Evolutionary conservation across 2,113 vertebrate species (phyloP).

Genomic region (Hirundichthys speculiger): DNA sequence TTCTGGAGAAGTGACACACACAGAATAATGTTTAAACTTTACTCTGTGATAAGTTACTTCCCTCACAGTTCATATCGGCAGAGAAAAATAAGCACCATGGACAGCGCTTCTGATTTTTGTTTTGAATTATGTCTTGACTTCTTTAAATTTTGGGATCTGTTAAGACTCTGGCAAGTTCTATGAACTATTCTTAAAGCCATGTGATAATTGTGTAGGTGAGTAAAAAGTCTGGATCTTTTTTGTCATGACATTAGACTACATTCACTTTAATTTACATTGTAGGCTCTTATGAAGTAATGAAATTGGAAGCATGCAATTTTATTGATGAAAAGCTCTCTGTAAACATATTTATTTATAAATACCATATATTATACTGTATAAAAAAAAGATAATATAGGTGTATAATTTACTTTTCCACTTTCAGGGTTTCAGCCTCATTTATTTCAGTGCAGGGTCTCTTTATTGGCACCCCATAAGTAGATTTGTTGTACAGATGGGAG

Average conservation of each 20-base stretch:
- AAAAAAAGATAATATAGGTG: no score
- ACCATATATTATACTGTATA: no score
- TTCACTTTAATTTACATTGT: constrained; percentile 14
- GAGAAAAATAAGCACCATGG: constrained; percentile 49
- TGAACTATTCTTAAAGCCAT: no score
- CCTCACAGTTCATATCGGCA: constrained; percentile 30
- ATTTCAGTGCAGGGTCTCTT: not conserved
- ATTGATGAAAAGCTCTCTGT: not conserved
- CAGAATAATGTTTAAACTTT: constrained; percentile 27
- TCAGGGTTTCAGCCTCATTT: not conserved
- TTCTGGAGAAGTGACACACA: not conserved
- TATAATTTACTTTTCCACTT: no score
- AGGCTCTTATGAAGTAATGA: constrained; percentile 12
- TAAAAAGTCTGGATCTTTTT: constrained; percentile 10
- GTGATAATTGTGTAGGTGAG: constrained; percentile 31
- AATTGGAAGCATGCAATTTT: not conserved
- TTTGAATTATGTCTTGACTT: constrained; percentile 6
- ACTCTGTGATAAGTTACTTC: constrained; percentile 46
- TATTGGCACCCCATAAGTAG: not conserved
- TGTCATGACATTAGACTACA: not conserved
- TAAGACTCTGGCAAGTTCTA: constrained; percentile 24
- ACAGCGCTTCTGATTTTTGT: constrained; percentile 35
- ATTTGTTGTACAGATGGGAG: not conserved
- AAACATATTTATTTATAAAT: no score
- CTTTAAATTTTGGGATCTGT: constrained; percentile 31